Conservation (phyloP, 2,113 vertebrate genomes). For the Microcebus ravelobensis region DNA sequence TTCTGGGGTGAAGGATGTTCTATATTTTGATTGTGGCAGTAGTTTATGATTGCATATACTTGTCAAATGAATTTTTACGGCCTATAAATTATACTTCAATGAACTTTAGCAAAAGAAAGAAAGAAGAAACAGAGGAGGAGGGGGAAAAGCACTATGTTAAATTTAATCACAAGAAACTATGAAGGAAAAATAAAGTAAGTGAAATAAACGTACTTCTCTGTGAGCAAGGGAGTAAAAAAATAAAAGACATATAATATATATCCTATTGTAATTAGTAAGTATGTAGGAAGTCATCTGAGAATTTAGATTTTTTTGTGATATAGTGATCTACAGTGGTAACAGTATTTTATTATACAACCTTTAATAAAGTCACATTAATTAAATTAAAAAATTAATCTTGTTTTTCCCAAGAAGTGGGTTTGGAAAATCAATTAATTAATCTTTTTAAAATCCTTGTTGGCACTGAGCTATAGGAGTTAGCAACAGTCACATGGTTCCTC, state of each 20-base stretch:
- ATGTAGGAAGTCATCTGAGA: not conserved
- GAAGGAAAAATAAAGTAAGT: not conserved
- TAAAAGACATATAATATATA: not conserved
- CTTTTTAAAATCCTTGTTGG: not conserved
- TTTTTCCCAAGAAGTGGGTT: not conserved
- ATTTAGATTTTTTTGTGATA: not conserved
- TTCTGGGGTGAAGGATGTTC: not conserved
- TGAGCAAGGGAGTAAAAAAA: constrained; percentile 2
- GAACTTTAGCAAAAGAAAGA: not conserved
- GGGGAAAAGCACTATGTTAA: not conserved
- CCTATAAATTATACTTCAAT: constrained; percentile 9
- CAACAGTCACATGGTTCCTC: not conserved
- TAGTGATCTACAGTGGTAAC: not conserved
- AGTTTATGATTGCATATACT: not conserved
- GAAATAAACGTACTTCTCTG: not conserved
- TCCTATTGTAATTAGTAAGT: not conserved
- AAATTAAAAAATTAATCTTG: not conserved
- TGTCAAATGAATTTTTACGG: not conserved
- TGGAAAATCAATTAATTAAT: not conserved
- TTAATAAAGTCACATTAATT: not conserved
- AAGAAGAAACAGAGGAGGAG: not conserved
- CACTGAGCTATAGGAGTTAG: not conserved
- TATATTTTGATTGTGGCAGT: not conserved
- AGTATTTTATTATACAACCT: not conserved
- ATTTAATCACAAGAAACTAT: not conserved